These are phyloP conservation scores for Herminia tarsipennalis DNA, from an alignment of 2,888 invertebrate species.

Conservation along the genomic window DNA sequence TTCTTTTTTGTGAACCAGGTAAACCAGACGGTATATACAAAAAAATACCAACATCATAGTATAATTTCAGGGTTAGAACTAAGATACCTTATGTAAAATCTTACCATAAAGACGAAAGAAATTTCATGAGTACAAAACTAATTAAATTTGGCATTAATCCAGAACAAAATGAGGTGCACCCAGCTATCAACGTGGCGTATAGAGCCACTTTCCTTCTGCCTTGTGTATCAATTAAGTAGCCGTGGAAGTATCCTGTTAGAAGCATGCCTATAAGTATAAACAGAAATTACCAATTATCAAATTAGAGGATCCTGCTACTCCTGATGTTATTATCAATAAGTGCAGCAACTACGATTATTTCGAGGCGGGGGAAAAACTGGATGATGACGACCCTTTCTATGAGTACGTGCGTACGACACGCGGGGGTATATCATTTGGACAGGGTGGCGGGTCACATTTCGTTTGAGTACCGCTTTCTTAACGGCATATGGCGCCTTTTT, in stretches of 20 bases:
- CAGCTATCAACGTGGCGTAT: neutral
- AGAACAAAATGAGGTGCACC: neutral
- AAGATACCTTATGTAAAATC: neutral
- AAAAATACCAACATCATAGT: too few relatives aligned
- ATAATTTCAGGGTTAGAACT: neutral
- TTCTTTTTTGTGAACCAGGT: too few relatives aligned
- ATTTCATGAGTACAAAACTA: neutral
- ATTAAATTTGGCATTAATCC: constrained; percentile 4
- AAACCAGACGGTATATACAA: too few relatives aligned
- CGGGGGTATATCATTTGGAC: too few relatives aligned
- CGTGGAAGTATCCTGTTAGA: constrained; percentile 82
- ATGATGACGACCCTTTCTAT: too few relatives aligned
- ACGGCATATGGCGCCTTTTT: neutral
- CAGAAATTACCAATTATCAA: neutral
- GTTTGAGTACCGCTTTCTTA: too few relatives aligned
- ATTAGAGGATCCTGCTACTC: too few relatives aligned
- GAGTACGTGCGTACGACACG: too few relatives aligned
- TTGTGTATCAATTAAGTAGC: constrained; percentile 87
- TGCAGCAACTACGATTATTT: too few relatives aligned
- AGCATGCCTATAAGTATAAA: neutral
- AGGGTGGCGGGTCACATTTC: too few relatives aligned
- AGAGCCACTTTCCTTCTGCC: constrained; percentile 74
- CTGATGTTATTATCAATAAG: too few relatives aligned
- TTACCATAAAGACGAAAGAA: constrained; percentile 1
- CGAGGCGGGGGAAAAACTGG: too few relatives aligned